These are phyloP conservation scores for Phaenicophaeus curvirostris DNA, from an alignment of 2,797 vertebrate genomes.

Conservation along the genomic window DNA sequence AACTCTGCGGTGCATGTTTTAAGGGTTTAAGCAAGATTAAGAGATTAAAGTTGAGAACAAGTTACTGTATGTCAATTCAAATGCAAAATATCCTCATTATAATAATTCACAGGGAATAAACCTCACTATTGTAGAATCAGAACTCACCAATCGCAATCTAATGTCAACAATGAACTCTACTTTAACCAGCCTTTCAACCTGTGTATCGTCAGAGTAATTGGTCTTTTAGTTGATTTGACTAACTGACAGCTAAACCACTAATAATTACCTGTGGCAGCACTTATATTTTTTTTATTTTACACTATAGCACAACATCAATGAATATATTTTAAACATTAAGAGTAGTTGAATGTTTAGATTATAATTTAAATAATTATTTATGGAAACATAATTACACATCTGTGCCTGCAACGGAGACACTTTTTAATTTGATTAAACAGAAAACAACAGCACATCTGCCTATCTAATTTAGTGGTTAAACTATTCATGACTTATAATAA, in stretches of 20 bases:
- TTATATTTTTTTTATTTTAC: slow-evolving; percentile 74
- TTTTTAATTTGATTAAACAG: slow-evolving; percentile 77
- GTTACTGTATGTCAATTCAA: slow-evolving; percentile 37
- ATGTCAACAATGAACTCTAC: slow-evolving; percentile 73
- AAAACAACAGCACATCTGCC: slow-evolving; percentile 46
- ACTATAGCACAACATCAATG: slow-evolving; percentile 63
- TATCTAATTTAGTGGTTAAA: slow-evolving; percentile 67
- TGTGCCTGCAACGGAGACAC: slow-evolving; percentile 47
- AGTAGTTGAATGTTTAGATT: slow-evolving; percentile 69
- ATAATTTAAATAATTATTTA: slow-evolving; percentile 81
- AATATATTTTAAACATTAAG: slow-evolving; percentile 70
- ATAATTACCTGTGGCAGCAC: slow-evolving; percentile 81
- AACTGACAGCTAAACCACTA: slow-evolving; percentile 80
- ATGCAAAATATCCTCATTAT: slow-evolving; percentile 78
- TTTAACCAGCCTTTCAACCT: slow-evolving; percentile 87
- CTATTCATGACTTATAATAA: slow-evolving; percentile 73
- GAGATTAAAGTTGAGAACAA: slow-evolving; percentile 20
- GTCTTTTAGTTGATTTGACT: slow-evolving; percentile 87
- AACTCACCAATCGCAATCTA: slow-evolving; percentile 69
- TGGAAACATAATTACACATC: slow-evolving; percentile 69
- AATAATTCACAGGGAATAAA: slow-evolving; percentile 76
- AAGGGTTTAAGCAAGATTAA: not conserved
- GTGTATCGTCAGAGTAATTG: slow-evolving; percentile 86
- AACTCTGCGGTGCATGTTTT: not conserved
- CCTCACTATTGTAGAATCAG: not conserved